phyloP scores from a whole-genome alignment of 2,797 vertebrate species.

The Bradypus variegatus region DNA sequence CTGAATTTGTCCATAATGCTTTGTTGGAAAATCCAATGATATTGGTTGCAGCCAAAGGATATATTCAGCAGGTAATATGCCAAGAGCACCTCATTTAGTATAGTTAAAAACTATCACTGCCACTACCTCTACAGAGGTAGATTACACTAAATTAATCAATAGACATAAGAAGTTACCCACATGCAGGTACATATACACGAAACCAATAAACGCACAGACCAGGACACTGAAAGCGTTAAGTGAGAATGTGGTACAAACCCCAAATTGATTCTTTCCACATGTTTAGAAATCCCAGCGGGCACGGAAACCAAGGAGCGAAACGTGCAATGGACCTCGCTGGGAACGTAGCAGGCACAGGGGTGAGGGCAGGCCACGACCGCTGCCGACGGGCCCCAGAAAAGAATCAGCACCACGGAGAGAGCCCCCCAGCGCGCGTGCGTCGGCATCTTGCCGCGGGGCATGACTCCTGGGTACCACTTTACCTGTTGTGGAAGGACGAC shows the following conservation, averaged over 20 bases:
- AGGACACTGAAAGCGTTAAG: accelerated
- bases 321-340: conserved; percentile 91
- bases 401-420: conserved; percentile 75
- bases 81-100: background rate
- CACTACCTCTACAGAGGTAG: too few species aligned
- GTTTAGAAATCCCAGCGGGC: conserved; percentile 75
- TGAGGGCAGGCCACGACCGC: conserved; percentile 76
- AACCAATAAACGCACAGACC: accelerated
- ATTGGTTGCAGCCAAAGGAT: accelerated
- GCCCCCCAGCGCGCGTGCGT: conserved; percentile 52
- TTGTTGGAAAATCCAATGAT: accelerated
- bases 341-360: conserved; percentile 87
- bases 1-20: background rate
- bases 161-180: accelerated
- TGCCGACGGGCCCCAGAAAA: conserved; percentile 53
- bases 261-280: conserved; percentile 89
- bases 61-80: too few species aligned
- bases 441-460: conserved; percentile 50
- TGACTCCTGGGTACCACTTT: conserved; percentile 49
- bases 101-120: accelerated
- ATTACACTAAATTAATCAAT: accelerated
- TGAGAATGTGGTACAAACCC: conserved; percentile 78
- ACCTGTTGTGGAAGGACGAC: background rate
- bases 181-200: accelerated
- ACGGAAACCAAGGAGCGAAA: conserved; percentile 85